Base-by-base conservation (phyloP, 1,140 invertebrate genomes). In the Steinernema feltiae region DNA sequence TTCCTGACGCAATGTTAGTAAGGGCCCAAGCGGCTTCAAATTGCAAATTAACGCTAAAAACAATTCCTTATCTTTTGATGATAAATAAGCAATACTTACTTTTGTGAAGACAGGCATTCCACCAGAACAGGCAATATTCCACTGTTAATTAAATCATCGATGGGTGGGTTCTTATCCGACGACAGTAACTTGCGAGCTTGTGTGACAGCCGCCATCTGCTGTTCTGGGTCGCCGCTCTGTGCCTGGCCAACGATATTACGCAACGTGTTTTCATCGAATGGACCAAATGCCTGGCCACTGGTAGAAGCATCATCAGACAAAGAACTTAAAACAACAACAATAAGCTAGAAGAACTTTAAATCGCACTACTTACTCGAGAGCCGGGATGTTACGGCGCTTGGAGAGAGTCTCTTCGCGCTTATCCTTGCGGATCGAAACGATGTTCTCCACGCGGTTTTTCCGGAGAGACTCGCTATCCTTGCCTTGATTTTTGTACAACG, bases 11-110 rank as follows among this genome's bases (percentile, higher is more conserved):
- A 85, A 99, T 99, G 86, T 99, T 99, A 79, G 97, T 99, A 76
- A 99, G 89, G 69, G 96, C 97, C 97, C 97, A 99, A 18, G 96
- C 94, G 77, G 96, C 94, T 89, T 99, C 97, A 88, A 99, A 99
- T 88, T 99, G 96, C 77, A 99, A 88, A 72, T 92, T 91, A 53
- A 95, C 92, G 87, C 94, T 94, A 86, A 71, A 85, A 80, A 73
- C 76, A 79, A 31, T 32, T 48, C 17, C 74, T 77, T 79, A 82
- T 71, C 29, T 41, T 46, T 32, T 32, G 29, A 31, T 18, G 17
- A 76, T 84, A 79, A 27, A 30, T 73, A 17, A 17, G 29, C 48
- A 31, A 75, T 31, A 84, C 87, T 87, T 89, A 93, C 92, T 92
- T 91, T 71, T 95, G 92, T 82, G 93, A 90, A 82, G 92, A 90